phyloP scores from a whole-genome alignment of 2,888 invertebrate species.

The Leptopilina drosophilae region DNA sequence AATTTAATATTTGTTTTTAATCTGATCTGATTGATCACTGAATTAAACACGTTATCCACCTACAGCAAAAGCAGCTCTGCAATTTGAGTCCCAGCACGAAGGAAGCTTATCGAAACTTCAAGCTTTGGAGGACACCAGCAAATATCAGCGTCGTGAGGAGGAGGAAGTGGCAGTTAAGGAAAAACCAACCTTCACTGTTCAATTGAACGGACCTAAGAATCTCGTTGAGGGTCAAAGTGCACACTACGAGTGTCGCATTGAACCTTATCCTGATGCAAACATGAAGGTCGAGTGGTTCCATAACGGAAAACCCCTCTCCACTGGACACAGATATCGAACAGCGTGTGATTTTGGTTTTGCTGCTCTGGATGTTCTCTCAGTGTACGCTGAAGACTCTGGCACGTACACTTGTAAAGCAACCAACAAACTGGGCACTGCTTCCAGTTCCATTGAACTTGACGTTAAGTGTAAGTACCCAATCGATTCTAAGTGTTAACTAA shows the following conservation, averaged over 20 bases:
- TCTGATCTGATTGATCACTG: too few species aligned
- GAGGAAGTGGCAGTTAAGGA: conserved; percentile 89
- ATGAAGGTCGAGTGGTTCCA: conserved; percentile 96
- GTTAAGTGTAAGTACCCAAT: conserved; percentile 85
- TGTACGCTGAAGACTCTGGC: conserved; percentile 95
- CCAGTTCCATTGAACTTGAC: conserved; percentile 87
- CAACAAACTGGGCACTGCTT: conserved; percentile 90
- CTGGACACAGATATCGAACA: conserved; percentile 94
- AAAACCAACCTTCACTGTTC: conserved; percentile 90
- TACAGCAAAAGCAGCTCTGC: conserved; percentile 90
- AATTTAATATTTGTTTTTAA: too few species aligned
- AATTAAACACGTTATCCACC: not conserved
- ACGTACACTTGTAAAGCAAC: conserved; percentile 93
- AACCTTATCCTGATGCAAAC: conserved; percentile 93
- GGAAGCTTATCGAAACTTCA: conserved; percentile 91
- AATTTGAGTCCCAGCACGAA: conserved; percentile 93
- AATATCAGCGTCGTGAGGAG: conserved; percentile 88
- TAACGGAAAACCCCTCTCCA: conserved; percentile 92
- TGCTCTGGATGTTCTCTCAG: conserved; percentile 95
- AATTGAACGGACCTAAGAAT: conserved; percentile 90
- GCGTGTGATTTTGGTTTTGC: conserved; percentile 98
- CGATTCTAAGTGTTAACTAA: too few species aligned
- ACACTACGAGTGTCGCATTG: conserved; percentile 95
- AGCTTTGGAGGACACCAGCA: conserved; percentile 89
- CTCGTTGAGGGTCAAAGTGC: conserved; percentile 93